A percentile compares a stretch with the other conserved stretches of the same genome.
Evolutionary conservation across 2,113 vertebrate genomes (phyloP).

Genomic region (Odontophorus gujanensis): DNA sequence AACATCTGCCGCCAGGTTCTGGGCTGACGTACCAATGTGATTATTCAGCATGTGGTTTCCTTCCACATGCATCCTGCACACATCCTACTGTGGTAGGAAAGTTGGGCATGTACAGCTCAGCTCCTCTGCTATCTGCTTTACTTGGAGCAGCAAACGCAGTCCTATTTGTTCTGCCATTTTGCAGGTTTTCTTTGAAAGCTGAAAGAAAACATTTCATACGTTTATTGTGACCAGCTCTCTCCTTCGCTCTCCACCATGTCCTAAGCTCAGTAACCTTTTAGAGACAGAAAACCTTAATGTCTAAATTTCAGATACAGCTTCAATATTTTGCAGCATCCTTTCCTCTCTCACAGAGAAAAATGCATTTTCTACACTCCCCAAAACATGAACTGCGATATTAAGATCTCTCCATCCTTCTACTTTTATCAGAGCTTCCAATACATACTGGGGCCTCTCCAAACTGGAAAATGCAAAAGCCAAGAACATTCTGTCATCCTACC

Average conservation of each 20-base stretch:
- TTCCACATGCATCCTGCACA: not conserved
- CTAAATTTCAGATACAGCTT: not conserved
- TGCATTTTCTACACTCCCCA: not conserved
- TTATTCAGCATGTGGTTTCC: not conserved
- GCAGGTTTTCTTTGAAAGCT: not conserved
- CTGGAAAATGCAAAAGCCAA: not conserved
- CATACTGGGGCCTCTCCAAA: not conserved
- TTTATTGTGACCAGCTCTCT: not conserved
- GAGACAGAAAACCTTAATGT: not conserved
- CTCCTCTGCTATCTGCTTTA: not conserved
- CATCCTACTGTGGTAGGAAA: not conserved
- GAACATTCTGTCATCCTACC: not conserved
- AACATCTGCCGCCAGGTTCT: not conserved
- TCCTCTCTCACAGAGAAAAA: not conserved
- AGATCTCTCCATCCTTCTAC: not conserved
- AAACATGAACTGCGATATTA: not conserved
- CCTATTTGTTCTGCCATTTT: not conserved
- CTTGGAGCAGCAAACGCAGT: not conserved
- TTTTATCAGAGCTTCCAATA: not conserved
- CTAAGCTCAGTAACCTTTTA: not conserved
- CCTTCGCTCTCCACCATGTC: not conserved
- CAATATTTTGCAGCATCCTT: not conserved
- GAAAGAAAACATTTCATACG: fast-evolving
- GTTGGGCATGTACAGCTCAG: not conserved
- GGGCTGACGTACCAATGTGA: not conserved